Conservation (phyloP, 2,797 vertebrate genomes). For the Chrysocyon brachyurus region DNA sequence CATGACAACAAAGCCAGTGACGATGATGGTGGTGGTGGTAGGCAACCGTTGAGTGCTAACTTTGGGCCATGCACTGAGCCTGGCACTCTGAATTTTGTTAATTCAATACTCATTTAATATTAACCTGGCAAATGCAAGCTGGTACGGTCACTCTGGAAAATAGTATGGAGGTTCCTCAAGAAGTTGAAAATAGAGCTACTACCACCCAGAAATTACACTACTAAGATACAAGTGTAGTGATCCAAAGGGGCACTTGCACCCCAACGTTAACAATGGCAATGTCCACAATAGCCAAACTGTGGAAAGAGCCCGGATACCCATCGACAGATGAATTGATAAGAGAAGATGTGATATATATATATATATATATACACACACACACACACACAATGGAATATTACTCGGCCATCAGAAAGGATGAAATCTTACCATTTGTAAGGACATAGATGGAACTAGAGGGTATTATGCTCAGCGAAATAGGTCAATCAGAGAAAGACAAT, state of each 20-base stretch:
- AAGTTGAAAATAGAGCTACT: neutral
- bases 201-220: neutral
- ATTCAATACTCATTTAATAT: neutral
- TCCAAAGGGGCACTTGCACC: neutral
- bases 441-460: neutral
- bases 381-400: neutral
- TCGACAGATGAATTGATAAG: neutral
- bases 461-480: neutral
- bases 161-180: neutral
- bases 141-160: neutral
- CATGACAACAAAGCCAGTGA: rapidly evolving
- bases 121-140: neutral
- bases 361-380: too few species aligned
- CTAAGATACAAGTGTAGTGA: neutral
- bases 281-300: neutral
- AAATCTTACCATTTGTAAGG: neutral
- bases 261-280: neutral
- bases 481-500: neutral
- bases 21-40: rapidly evolving
- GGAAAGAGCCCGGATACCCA: neutral
- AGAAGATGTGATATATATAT: neutral
- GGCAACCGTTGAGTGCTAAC: neutral
- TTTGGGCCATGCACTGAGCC: neutral
- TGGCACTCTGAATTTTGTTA: neutral
- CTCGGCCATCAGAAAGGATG: neutral